These are phyloP conservation scores for Cacatua alba DNA, from an alignment of 2,113 vertebrate species.

Conservation along the genomic window DNA sequence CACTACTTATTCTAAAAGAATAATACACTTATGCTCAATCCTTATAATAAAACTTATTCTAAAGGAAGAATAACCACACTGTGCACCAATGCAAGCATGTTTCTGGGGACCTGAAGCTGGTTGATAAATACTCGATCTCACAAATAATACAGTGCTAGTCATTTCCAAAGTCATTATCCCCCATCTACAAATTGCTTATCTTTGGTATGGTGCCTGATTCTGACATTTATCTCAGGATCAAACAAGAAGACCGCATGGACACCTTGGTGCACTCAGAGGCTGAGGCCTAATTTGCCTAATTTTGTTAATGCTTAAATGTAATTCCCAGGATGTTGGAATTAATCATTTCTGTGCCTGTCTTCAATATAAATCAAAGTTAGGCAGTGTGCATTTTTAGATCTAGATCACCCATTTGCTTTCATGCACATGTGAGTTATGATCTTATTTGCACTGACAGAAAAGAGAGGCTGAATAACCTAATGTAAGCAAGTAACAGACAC, in stretches of 20 bases:
- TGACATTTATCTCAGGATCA: neutral
- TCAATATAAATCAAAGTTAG: slow-evolving; percentile 58
- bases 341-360: slow-evolving; percentile 25
- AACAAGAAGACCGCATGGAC: neutral
- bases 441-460: slow-evolving; percentile 40
- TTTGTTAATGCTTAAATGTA: slow-evolving; percentile 47
- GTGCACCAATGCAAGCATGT: neutral
- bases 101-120: neutral
- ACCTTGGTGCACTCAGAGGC: neutral
- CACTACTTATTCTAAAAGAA: neutral
- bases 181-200: neutral
- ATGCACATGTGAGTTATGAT: slow-evolving; percentile 10
- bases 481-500: slow-evolving; percentile 9
- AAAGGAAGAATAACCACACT: neutral
- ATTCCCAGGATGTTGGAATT: slow-evolving; percentile 35
- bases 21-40: neutral
- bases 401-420: slow-evolving; percentile 36
- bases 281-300: slow-evolving; percentile 7
- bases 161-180: neutral
- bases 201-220: neutral
- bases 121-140: neutral
- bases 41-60: neutral
- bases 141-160: neutral
- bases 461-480: slow-evolving; percentile 23
- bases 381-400: slow-evolving; percentile 16